Percentiles rank a stretch among this genome's conserved stretches.
Evolutionary conservation across 2,888 invertebrate species (phyloP).

Genomic region (Theretra japonica): DNA sequence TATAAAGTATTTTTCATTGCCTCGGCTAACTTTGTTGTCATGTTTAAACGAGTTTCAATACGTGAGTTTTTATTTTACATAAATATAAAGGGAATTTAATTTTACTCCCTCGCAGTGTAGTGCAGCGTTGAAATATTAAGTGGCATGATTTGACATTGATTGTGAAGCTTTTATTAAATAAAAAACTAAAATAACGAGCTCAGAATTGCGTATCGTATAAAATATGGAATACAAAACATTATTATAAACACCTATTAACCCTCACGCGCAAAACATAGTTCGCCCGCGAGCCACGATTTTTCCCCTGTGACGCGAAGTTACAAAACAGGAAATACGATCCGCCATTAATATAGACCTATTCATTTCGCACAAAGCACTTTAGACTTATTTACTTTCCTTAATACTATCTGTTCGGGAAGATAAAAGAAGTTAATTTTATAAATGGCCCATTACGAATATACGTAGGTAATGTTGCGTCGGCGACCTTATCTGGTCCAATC

Average conservation of each 20-base stretch:
- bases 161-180: neutral
- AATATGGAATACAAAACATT: slow-evolving; percentile 10
- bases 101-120: neutral
- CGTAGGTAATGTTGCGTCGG: slow-evolving; percentile 79
- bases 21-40: slow-evolving; percentile 60
- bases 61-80: slow-evolving; percentile 47
- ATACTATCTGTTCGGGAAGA: slow-evolving; percentile 74
- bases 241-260: slow-evolving; percentile 4
- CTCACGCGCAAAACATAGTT: slow-evolving; percentile 34
- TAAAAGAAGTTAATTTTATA: slow-evolving; percentile 83
- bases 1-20: slow-evolving; percentile 70
- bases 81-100: slow-evolving; percentile 10
- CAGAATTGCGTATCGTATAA: neutral
- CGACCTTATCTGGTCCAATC: slow-evolving; percentile 79
- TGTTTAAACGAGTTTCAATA: slow-evolving; percentile 63
- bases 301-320: slow-evolving; percentile 48
- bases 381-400: slow-evolving; percentile 76
- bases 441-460: slow-evolving; percentile 78
- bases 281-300: slow-evolving; percentile 39
- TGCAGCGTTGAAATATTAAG: neutral
- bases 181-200: neutral
- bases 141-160: neutral
- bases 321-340: slow-evolving; percentile 41
- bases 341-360: slow-evolving; percentile 53
- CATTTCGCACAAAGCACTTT: slow-evolving; percentile 63